These are phyloP conservation scores for Casuarius casuarius DNA, from an alignment of 2,113 vertebrate genomes.

Conservation along the genomic window DNA sequence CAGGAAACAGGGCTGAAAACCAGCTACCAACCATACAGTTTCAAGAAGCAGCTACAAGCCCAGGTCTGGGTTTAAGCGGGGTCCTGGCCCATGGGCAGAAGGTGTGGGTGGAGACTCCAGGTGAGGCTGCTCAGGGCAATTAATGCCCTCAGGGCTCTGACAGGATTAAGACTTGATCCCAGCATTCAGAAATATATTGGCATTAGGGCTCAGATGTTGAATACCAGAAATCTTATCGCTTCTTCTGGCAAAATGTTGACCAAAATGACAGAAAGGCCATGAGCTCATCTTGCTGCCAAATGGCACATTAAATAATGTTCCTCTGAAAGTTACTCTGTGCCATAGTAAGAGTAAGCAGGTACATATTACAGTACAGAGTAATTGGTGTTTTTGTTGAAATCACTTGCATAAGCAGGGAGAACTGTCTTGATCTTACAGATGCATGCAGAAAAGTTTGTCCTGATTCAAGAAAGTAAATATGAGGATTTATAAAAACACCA, in stretches of 20 bases:
- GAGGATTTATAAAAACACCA: background rate
- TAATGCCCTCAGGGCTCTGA: background rate
- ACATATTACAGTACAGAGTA: fast-evolving
- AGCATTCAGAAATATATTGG: background rate
- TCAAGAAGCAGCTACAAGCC: background rate
- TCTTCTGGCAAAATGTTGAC: background rate
- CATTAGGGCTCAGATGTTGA: background rate
- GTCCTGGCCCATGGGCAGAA: background rate
- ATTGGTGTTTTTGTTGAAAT: background rate
- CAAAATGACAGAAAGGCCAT: background rate
- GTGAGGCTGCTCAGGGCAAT: background rate
- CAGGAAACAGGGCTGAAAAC: background rate
- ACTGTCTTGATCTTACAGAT: background rate
- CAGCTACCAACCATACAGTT: fast-evolving
- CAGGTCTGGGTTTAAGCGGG: background rate
- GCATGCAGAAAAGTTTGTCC: fast-evolving
- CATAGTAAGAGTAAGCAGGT: background rate
- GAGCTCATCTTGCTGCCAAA: background rate
- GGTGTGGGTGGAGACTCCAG: background rate
- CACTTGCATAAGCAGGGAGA: background rate
- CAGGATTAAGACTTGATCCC: background rate
- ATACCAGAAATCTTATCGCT: background rate
- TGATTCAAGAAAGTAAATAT: background rate
- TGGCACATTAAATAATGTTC: background rate
- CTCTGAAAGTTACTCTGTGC: background rate